These are phyloP conservation scores for Cosmopolites sordidus DNA, from an alignment of 2,888 invertebrate species.

Conservation along the genomic window DNA sequence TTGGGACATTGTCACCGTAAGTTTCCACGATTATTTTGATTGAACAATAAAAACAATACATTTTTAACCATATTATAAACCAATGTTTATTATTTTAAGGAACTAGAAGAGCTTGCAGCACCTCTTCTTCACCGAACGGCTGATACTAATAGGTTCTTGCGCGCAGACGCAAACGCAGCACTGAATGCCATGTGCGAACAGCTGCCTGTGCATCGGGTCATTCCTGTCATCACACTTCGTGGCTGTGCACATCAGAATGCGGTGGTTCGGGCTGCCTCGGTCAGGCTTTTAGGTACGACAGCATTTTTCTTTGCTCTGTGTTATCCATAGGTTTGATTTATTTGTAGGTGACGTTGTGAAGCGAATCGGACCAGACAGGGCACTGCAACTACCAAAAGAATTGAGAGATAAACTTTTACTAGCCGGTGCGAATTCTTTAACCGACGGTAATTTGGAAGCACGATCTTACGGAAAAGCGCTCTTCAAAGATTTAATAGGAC, in stretches of 20 bases:
- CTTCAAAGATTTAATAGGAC: slow-evolving; percentile 66
- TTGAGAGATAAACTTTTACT: slow-evolving; percentile 70
- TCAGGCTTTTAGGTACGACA: slow-evolving; percentile 60
- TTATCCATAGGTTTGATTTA: too few relatives aligned
- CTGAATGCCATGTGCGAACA: slow-evolving; percentile 78
- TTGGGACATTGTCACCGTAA: too few relatives aligned
- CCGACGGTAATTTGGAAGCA: slow-evolving; percentile 83
- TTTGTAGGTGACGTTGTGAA: slow-evolving; percentile 60
- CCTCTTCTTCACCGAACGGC: slow-evolving; percentile 83
- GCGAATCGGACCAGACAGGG: slow-evolving; percentile 67
- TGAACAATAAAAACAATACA: too few relatives aligned
- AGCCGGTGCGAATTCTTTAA: slow-evolving; percentile 76
- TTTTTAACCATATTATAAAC: neutral
- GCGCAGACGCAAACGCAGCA: slow-evolving; percentile 82
- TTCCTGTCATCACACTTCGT: slow-evolving; percentile 61
- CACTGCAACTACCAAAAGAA: slow-evolving; percentile 70
- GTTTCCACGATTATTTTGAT: too few relatives aligned
- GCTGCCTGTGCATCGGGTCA: slow-evolving; percentile 64
- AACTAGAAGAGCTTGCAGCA: slow-evolving; percentile 79
- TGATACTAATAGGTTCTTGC: slow-evolving; percentile 89
- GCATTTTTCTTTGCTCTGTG: too few relatives aligned
- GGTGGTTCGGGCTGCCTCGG: slow-evolving; percentile 78
- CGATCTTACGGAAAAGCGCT: slow-evolving; percentile 73
- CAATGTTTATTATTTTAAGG: slow-evolving; percentile 49
- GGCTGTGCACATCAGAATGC: slow-evolving; percentile 82